phyloP scores from a whole-genome alignment of 2,797 vertebrate species.

The Cyclura pinguis region DNA sequence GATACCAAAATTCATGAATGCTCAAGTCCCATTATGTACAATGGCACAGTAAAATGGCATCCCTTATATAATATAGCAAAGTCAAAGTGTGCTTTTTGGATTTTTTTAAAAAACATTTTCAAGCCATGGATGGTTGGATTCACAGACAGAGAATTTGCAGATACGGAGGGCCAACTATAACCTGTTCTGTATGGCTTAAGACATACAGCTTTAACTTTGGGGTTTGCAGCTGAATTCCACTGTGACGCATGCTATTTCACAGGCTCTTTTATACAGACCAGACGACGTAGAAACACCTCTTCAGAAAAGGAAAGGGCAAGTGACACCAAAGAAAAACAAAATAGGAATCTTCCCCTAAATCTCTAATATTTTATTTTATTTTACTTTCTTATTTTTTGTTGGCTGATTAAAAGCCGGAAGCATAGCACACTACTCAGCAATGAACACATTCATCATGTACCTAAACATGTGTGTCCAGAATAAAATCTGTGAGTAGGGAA shows the following conservation, averaged over 20 bases:
- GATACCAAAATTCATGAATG: too few relatives aligned
- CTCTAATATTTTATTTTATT: not conserved
- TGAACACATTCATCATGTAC: too few relatives aligned
- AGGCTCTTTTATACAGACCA: constrained; percentile 49
- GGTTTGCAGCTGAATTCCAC: constrained; percentile 47
- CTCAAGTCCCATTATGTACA: too few relatives aligned
- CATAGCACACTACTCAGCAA: not conserved
- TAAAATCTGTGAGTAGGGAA: not conserved
- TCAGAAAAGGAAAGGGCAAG: constrained; percentile 51
- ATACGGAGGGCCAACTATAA: too few relatives aligned
- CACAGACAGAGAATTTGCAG: too few relatives aligned
- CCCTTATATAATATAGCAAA: too few relatives aligned
- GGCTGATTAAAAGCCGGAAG: not conserved
- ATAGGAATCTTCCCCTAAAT: constrained; percentile 17
- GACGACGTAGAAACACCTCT: not conserved
- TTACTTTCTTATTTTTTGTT: too few relatives aligned
- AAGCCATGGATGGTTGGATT: too few relatives aligned
- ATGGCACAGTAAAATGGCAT: too few relatives aligned
- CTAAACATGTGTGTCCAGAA: not conserved
- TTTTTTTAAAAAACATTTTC: too few relatives aligned
- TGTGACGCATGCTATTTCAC: constrained; percentile 64
- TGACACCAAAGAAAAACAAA: constrained; percentile 47
- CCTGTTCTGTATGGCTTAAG: not conserved
- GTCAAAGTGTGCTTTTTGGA: too few relatives aligned
- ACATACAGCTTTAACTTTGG: not conserved